Base-by-base conservation (phyloP, 1,140 invertebrate genomes). In the Psilanteris sp. region DNA sequence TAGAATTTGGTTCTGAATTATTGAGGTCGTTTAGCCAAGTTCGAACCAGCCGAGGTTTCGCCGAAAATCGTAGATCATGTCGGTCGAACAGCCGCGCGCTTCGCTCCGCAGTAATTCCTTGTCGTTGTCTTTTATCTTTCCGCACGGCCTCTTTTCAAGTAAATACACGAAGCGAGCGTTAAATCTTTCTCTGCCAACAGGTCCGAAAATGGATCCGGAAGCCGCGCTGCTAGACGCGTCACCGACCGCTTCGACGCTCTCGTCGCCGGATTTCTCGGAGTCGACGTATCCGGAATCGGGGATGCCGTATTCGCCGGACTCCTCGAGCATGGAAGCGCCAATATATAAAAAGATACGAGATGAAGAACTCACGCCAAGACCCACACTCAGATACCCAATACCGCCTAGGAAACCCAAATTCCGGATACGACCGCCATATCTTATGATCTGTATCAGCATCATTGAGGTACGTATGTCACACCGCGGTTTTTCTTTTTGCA, bases 361-460 rank as follows among this genome's bases (percentile, higher is more conserved):
- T 18, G 80, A 84, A 8, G 79, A 85, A 22, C 54, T 83, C 26
- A 82, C 80, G 9, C 75, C 81, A 5, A 80, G 71, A 50, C 79
- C 83, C 1, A 80, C 62, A 5, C 79, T 81, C n/a, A 79, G 81
- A 70, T 55, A 85, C 31, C 61, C 78, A 18, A 13, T 78, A 37
- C 78, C 64, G 36, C 54, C 54, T 13, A 80, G 79, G 61, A 87
- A 87, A 68, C 82, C 84, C 6, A 85, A 83, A 71, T 84, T 88
- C 61, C 81, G 84, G 50, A 87, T 88, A 84, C 81, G 84, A 83
- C 84, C 85, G 77, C 87, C 87, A 16, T 88, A 87, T 73, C 83
- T 88, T 10, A 88, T 88, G 87, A 88, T 88, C 22, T 88, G 81
- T 59, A 85, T 88, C 64, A 88, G 87, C 41, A 85, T 87, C 18